Percentiles rank a stretch among this genome's conserved stretches.
These are phyloP conservation scores for Corythaeola cristata DNA, from an alignment of 2,113 vertebrate genomes.

Conservation along the genomic window DNA sequence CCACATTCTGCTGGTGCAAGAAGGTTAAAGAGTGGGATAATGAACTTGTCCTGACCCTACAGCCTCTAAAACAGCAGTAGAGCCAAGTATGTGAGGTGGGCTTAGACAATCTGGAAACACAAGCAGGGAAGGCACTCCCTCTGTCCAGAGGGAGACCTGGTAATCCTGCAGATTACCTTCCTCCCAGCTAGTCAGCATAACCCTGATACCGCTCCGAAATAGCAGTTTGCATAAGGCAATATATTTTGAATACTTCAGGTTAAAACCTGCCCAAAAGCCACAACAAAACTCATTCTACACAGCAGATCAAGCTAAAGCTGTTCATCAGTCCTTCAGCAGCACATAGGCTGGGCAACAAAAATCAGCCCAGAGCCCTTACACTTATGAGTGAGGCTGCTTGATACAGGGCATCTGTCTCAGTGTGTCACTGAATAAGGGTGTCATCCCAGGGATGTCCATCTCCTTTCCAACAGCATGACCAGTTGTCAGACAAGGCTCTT, in stretches of 20 bases:
- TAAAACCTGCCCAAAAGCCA: not conserved
- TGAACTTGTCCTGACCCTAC: not conserved
- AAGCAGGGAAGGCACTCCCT: not conserved
- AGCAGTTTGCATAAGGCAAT: not conserved
- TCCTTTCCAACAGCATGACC: not conserved
- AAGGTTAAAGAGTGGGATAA: not conserved
- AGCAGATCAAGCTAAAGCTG: not conserved
- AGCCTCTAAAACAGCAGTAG: not conserved
- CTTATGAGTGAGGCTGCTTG: fast-evolving
- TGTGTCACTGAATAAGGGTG: not conserved
- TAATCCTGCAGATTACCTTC: not conserved
- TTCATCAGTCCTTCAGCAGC: not conserved
- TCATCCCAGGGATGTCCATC: not conserved
- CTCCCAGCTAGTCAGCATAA: too few species aligned
- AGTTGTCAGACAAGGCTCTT: not conserved
- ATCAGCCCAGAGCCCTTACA: not conserved
- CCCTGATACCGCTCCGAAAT: not conserved
- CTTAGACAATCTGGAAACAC: not conserved
- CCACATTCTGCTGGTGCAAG: not conserved
- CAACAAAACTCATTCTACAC: not conserved
- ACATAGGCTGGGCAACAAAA: not conserved
- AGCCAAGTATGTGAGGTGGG: not conserved
- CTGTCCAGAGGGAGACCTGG: not conserved
- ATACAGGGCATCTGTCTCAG: not conserved
- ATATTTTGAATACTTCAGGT: not conserved